Evolutionary conservation across 1,140 invertebrate species (phyloP), one percentile per base, ranked within the genome.

Genomic region (Ruditapes philippinarum): DNA sequence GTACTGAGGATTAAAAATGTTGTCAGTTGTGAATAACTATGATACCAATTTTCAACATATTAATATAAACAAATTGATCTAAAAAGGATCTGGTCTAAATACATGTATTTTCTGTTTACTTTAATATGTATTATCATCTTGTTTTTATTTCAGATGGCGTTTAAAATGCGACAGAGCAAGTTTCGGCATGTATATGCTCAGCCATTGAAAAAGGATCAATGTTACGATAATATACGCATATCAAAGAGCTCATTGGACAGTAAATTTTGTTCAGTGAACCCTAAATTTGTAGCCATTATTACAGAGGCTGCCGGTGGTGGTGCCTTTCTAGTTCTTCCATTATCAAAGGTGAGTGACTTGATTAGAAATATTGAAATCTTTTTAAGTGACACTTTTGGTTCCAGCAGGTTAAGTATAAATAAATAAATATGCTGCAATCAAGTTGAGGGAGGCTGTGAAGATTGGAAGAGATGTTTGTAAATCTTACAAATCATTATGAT

Each of bases 181-280:
- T 99, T 99, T 97, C 98, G 99, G 95, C 99, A 99, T 97, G 99
- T 99, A 93, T 99, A 99, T 96, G 99, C 99, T 92, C 98, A 99
- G 94, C 97, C 98, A 79, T 96, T 99, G 89, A 99, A 99, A 96
- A 97, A 98, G 95, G 99, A 99, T 95, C 98, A 99, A 96, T 99
- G 99, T 96, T 99, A 99, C 96, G 99, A 99, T 96, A 99, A 99
- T 96, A 98, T 99, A 95, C 97, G 99, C 94, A 99, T 99, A 65
- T 99, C 99, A 28, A 99, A 99, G 96, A 99, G 98, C 95, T 99
- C 98, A 57, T 99, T 98, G 98, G 99, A 99, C 96, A 99, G 99
- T 68, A 99, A 98, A 83, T 99, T 99, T 96, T 99, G 99, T 97
- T 86, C 98, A 91, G 99, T 99, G 90, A 99, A 99, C 96, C 99